Conservation (phyloP, 2,113 vertebrate species). For the Donacobius atricapilla region DNA sequence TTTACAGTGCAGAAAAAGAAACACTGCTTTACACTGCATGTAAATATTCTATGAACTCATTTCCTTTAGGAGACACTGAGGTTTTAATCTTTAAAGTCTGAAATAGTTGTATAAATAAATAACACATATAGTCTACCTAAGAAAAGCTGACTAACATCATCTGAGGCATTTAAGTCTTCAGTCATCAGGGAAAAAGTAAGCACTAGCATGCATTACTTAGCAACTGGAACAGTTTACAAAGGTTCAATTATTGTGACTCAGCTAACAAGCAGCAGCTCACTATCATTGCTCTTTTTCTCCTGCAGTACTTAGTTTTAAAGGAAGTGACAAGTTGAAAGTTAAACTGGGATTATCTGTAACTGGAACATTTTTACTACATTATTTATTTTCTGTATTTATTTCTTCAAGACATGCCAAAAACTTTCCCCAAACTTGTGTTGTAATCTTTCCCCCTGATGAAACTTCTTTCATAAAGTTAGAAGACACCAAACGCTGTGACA, state of each 20-base stretch:
- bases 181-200: background rate
- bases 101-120: slow-evolving; percentile 5
- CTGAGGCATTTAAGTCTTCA: background rate
- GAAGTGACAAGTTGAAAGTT: background rate
- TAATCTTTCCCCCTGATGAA: background rate
- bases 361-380: background rate
- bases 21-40: background rate
- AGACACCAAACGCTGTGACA: background rate
- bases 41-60: background rate
- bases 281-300: background rate
- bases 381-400: slow-evolving; percentile 23
- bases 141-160: background rate
- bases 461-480: background rate
- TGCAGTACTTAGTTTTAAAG: background rate
- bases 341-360: background rate
- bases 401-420: background rate
- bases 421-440: background rate
- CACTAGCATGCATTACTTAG: background rate
- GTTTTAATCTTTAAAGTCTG: background rate
- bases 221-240: background rate
- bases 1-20: background rate
- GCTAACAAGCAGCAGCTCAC: background rate
- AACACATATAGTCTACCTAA: background rate
- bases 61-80: background rate
- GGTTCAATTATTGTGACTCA: background rate